phyloP scores from a whole-genome alignment of 2,113 vertebrate species.

The Cyanoramphus novaezelandiae region DNA sequence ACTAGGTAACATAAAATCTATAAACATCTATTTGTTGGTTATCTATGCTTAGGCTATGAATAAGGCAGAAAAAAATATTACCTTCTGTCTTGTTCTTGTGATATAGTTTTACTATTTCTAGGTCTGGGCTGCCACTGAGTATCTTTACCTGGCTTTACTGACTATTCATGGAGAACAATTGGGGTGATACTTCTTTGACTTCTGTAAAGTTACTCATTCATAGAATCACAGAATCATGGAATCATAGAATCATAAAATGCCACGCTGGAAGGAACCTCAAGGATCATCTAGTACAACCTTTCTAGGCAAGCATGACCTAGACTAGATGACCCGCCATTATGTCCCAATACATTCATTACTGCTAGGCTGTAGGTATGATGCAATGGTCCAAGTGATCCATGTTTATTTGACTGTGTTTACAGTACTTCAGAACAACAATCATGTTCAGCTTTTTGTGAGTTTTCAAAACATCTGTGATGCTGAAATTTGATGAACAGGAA shows the following conservation, averaged over 20 bases:
- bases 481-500: background rate
- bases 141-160: background rate
- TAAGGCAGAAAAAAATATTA: background rate
- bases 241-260: background rate
- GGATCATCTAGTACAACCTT: background rate
- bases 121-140: background rate
- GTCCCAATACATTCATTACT: background rate
- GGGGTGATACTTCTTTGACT: background rate
- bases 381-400: background rate
- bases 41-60: background rate
- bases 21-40: background rate
- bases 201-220: background rate
- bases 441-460: background rate
- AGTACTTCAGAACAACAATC: background rate
- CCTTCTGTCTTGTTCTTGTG: background rate
- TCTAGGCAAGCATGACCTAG: background rate
- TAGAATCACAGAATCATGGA: background rate
- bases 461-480: background rate
- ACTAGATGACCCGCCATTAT: background rate
- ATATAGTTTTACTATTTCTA: background rate
- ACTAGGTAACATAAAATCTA: background rate
- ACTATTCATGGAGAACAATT: background rate
- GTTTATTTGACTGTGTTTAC: background rate
- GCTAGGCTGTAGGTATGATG: background rate
- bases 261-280: background rate